These are phyloP conservation scores for Chiloscyllium punctatum DNA, from an alignment of 2,797 vertebrate genomes.

Conservation along the genomic window DNA sequence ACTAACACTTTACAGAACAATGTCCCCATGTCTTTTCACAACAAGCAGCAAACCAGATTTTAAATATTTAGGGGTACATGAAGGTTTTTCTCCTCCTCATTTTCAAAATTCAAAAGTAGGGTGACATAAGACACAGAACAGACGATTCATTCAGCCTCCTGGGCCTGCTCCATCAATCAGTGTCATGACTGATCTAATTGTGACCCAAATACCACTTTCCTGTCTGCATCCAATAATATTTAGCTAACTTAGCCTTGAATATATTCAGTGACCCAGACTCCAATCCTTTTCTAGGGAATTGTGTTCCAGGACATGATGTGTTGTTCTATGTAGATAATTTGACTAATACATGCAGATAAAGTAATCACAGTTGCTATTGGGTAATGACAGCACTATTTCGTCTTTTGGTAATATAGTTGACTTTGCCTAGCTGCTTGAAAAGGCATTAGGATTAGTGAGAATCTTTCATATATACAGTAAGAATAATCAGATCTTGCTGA, in stretches of 20 bases:
- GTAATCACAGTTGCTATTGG: background rate
- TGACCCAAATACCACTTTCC: too few relatives aligned
- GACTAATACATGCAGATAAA: background rate
- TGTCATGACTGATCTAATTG: too few relatives aligned
- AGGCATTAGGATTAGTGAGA: background rate
- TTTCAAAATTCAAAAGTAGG: background rate
- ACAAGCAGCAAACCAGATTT: background rate
- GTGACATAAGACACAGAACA: too few relatives aligned
- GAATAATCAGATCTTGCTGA: background rate
- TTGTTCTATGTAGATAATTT: background rate
- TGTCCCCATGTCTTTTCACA: background rate
- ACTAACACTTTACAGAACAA: too few relatives aligned
- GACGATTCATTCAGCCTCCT: too few relatives aligned
- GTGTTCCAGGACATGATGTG: too few relatives aligned
- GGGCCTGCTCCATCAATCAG: too few relatives aligned
- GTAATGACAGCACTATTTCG: background rate
- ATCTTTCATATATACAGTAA: background rate
- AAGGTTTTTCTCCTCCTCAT: background rate
- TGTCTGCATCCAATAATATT: too few relatives aligned
- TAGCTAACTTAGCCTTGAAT: too few relatives aligned
- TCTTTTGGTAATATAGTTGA: background rate
- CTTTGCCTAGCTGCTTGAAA: background rate
- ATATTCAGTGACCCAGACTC: too few relatives aligned
- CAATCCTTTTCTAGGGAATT: too few relatives aligned
- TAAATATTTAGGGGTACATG: background rate